Evolutionary conservation across 2,113 vertebrate genomes (phyloP).

Genomic region (Panthera uncia): DNA sequence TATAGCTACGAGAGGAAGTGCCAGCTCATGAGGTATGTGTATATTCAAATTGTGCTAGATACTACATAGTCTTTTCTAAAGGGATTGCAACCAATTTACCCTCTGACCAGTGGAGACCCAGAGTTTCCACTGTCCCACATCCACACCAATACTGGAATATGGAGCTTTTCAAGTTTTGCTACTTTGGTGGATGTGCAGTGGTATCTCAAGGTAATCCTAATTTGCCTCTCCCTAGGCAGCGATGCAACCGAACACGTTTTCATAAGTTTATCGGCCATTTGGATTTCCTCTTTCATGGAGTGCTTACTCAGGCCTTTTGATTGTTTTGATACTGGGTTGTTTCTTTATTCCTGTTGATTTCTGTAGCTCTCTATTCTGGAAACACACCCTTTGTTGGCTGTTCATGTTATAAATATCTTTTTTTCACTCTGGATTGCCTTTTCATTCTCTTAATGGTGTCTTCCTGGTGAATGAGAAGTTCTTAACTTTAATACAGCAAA

Average conservation of each 20-base stretch:
- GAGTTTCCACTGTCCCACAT: neutral
- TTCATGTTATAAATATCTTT: neutral
- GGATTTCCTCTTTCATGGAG: conserved; percentile 5
- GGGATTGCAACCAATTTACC: neutral
- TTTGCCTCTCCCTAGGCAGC: neutral
- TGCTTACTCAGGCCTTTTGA: neutral
- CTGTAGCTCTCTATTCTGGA: conserved; percentile 9
- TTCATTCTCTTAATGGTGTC: neutral
- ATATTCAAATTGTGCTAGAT: neutral
- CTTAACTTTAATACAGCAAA: conserved; percentile 17
- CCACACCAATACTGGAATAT: neutral
- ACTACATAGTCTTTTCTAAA: neutral
- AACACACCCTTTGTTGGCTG: neutral
- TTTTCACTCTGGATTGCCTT: neutral
- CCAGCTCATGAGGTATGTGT: neutral
- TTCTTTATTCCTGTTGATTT: conserved; percentile 40
- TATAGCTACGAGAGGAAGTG: neutral
- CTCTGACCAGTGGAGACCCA: neutral
- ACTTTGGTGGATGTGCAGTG: neutral
- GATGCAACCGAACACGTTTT: neutral
- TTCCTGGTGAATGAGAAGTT: neutral
- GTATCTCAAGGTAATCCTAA: neutral
- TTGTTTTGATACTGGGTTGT: neutral
- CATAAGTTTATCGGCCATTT: neutral
- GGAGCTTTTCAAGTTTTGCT: neutral